These are phyloP conservation scores for Chelonus insularis DNA, from an alignment of 1,140 invertebrate species.

Conservation along the genomic window DNA sequence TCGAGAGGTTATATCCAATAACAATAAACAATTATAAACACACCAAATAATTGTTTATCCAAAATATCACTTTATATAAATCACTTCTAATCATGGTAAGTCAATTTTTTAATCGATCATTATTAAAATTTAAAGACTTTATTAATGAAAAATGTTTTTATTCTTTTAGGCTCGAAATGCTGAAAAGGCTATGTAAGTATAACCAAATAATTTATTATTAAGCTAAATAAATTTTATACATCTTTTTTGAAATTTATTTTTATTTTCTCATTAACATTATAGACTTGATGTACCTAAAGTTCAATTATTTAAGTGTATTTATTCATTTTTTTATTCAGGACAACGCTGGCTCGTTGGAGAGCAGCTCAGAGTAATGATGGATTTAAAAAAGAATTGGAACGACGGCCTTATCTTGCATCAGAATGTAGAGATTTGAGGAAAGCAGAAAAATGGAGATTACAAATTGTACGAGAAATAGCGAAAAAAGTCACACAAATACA, in stretches of 20 bases:
- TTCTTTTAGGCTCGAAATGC: conserved; percentile 74
- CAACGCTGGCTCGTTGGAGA: conserved; percentile 92
- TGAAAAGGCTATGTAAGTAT: conserved; percentile 84
- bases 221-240: no score
- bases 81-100: no score
- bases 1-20: no score
- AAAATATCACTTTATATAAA: no score
- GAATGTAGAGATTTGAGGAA: conserved; percentile 88
- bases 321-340: conserved; percentile 67
- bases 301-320: conserved; percentile 14
- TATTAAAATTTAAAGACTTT: no score
- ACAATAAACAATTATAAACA: no score
- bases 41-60: no score
- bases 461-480: conserved; percentile 95
- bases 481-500: conserved; percentile 99
- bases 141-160: conserved; percentile 26
- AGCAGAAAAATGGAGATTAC: conserved; percentile 93
- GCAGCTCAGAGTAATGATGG: conserved; percentile 88
- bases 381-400: conserved; percentile 73
- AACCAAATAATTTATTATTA: no score
- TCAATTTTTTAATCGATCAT: no score
- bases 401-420: conserved; percentile 89
- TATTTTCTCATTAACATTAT: conserved; percentile 17
- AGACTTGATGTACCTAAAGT: conserved; percentile 17
- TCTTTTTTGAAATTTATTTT: conserved; percentile 1